Evolutionary conservation across 1,140 invertebrate genomes (phyloP), one percentile per base, ranked within the genome.

Genomic region (Drosophila ficusphila): DNA sequence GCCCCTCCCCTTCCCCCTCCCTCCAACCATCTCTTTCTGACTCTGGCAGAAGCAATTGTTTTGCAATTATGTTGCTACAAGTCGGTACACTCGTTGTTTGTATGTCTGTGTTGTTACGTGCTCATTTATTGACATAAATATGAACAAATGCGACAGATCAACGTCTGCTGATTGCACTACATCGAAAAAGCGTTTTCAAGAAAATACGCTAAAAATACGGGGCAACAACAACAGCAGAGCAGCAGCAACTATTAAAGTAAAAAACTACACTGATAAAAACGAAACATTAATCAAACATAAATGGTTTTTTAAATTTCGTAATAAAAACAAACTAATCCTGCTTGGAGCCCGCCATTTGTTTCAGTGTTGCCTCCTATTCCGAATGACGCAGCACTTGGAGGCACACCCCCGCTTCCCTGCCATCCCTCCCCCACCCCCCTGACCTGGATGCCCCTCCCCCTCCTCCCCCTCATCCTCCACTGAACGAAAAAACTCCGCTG

Each of bases 71-170:
- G 72, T 69, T 58, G 60, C 64, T 29, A 68, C 64, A 68, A 68
- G 64, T 62, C 29, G 29, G 44, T 56, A 33, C 19, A 33, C 23
- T 8, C n/a, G 14, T 16, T 16, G 12, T 61, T 38, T 36, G 34
- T 60, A 60, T 74, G 76, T 86, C 34, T 86, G 74, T 68, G 69
- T 78, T 70, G 49, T 78, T 88, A 88, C 82, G 83, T 86, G 81
- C 81, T 60, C 73, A 77, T 73, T 85, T 85, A 85, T 85, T 81
- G 81, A 60, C 73, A 86, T 74, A 67, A 86, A 77, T 88, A 81
- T 86, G 67, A 64, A 85, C 70, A 83, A 85, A 79, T 79, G 69
- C 70, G 70, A 34, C 79, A 79, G 81, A 85, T 85, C 76, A 76
- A 86, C 81, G 81, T 81, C 64, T 42, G 56, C 74, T 77, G 81